Evolutionary conservation across 2,888 invertebrate species (phyloP), one percentile per base, ranked within the genome.

Genomic region (Incurvaria masculella): DNA sequence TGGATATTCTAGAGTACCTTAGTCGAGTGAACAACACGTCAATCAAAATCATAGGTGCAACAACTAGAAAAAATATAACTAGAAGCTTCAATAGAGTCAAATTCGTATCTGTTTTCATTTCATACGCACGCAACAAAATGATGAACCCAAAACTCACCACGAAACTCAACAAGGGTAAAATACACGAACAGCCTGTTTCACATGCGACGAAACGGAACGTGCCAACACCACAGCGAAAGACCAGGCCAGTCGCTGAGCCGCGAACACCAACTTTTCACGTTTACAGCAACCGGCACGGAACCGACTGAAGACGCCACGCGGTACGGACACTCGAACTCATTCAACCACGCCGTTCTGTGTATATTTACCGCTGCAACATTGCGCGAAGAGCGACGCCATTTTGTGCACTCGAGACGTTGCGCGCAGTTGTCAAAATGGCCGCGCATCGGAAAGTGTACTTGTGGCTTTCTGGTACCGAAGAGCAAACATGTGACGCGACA

Each of bases 401-500:
- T 3, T 33, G 14, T 14, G 3, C 33, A 8, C n/a, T n/a, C n/a
- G n/a, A n/a, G n/a, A n/a, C 8, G 14, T 17, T 43, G 21, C 23
- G 23, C n/a, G 20, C 10, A 43, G 23, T n/a, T n/a, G 21, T 23
- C 5, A 43, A 43, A 23, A 43, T 23, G n/a, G 18, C 16, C 18
- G 16, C 14, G 16, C 16, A 43, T 2, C 6, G 10, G 23, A 21
- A 21, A 2, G 10, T 4, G 20, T n/a, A n/a, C 5, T 21, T 61
- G 48, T 18, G 57, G 49, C 60, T 48, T 51, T 63, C 50, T 46
- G 56, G 42, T 46, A 47, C 52, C 53, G 56, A 44, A 57, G 54
- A 49, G 52, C 55, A 57, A 54, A 59, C 63, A 59, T 60, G 55
- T 56, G 60, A 64, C 62, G 65, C 61, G 69, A 68, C 69, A 66